Evolutionary conservation across 2,888 invertebrate species (phyloP), one percentile per base, ranked within the genome.

Genomic region (Pediacus dermestoides): DNA sequence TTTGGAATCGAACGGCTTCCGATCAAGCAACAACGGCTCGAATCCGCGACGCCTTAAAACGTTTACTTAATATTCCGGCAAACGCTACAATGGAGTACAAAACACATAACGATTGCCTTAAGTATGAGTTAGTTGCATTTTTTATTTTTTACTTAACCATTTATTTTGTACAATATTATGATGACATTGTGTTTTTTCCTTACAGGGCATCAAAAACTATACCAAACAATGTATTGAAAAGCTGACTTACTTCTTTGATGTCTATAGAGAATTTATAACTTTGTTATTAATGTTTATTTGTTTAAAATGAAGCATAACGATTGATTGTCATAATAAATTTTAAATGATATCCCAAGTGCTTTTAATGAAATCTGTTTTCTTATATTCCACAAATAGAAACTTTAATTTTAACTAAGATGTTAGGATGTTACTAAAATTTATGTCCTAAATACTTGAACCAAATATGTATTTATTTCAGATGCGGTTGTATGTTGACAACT

Each of bases 1-100:
- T 97, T 60, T 97, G 97, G 96, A 96, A 96, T 73, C 84, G 89
- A 70, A 94, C 91, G 53, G 92, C 96, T 35, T 81, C 86, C 49
- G 95, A 97, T 75, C 80, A 82, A 63, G 80, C 78, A 49, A 89
- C 90, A 51, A 93, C 91, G 57, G 82, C 83, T 51, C 80, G 94
- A 61, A 96, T 99, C 60, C 80, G 95, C 52, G 97, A 99, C 74
- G 93, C 94, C 28, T 74, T 99, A 60, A 86, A 91, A 59, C 81
- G 96, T 68, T 87, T 97, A 64, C 79, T 99, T 64, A 93, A 96
- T 75, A 82, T 99, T 68, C 96, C 96, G 48, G 77, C 87, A 36
- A 85, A 86, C 71, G 88, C 90, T 61, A 82, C 89, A 61, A 85
- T 99, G 79, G 97, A 97, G 74, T 99, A 99, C 77, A 90, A 89